Conservation (phyloP, 2,797 vertebrate species). For the Myotis vivesi region DNA sequence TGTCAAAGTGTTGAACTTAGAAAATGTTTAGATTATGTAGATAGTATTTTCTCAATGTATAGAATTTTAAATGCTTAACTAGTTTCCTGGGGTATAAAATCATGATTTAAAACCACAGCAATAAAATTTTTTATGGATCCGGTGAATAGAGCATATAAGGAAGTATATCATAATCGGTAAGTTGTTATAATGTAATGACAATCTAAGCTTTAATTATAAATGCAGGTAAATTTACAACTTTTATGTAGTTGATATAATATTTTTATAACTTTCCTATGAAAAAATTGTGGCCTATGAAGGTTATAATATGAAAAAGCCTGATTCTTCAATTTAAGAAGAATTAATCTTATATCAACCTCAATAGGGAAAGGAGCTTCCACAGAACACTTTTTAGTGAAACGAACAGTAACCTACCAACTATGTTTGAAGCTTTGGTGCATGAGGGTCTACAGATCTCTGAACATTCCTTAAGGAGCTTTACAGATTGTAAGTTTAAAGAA, state of each 20-base stretch:
- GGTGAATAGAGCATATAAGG: not conserved
- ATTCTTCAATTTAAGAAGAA: not conserved
- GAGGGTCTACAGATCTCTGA: not conserved
- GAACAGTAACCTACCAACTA: not conserved
- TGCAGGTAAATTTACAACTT: slow-evolving; percentile 6
- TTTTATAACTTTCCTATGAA: not conserved
- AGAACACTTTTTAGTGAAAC: not conserved
- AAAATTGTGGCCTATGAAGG: not conserved
- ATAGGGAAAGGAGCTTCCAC: not conserved
- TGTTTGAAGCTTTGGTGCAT: not conserved
- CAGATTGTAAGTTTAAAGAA: not conserved
- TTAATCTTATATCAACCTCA: not conserved
- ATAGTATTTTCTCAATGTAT: not conserved
- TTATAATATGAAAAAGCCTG: not conserved
- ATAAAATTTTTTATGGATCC: slow-evolving; percentile 1
- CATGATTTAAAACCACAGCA: slow-evolving; percentile 18
- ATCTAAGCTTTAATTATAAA: slow-evolving; percentile 38
- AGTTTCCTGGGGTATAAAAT: slow-evolving; percentile 39
- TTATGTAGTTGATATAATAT: not conserved
- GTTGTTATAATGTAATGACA: slow-evolving; percentile 32
- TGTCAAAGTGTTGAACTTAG: slow-evolving; percentile 11
- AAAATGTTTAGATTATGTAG: slow-evolving; percentile 24
- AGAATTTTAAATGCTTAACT: slow-evolving; percentile 46
- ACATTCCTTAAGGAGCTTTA: not conserved
- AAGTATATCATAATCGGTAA: not conserved